A percentile compares a stretch with the other conserved stretches of the same genome.
Conservation (phyloP, 64 coral and sea anemone species). For the Exaiptasia diaphana region DNA sequence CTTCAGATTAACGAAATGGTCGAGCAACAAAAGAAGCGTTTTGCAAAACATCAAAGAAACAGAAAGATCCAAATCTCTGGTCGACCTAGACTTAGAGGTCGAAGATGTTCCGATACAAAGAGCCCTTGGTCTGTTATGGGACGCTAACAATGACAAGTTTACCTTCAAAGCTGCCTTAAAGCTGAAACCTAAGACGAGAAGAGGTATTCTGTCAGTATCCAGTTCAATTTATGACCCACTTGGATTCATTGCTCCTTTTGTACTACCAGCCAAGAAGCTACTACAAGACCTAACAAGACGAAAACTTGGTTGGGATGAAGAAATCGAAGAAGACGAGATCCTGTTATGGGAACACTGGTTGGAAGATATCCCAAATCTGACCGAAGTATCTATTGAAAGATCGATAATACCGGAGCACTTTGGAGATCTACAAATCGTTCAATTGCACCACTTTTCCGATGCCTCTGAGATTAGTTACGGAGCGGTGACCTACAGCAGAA, state of each 20-base stretch:
- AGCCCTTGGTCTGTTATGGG: not conserved
- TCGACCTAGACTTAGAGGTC: not conserved
- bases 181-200: not conserved
- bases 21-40: not conserved
- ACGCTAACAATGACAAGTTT: slow-evolving; percentile 13
- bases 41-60: not conserved
- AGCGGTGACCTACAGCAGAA: not conserved
- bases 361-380: not conserved
- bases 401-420: not conserved
- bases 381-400: not conserved
- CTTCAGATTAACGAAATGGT: slow-evolving; percentile 1
- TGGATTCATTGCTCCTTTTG: not conserved
- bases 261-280: slow-evolving; percentile 1
- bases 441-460: slow-evolving; percentile 22
- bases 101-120: not conserved
- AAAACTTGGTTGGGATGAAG: not conserved
- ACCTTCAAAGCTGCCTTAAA: not conserved
- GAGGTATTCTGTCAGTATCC: slow-evolving; percentile 12
- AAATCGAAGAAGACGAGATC: not conserved
- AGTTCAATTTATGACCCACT: not conserved
- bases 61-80: not conserved
- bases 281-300: slow-evolving; percentile 2
- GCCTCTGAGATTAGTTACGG: slow-evolving; percentile 7
- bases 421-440: not conserved
- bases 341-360: not conserved